These are phyloP conservation scores for Lepidocyrtinus sp. DNA, from an alignment of 2,888 invertebrate genomes.

Conservation along the genomic window DNA sequence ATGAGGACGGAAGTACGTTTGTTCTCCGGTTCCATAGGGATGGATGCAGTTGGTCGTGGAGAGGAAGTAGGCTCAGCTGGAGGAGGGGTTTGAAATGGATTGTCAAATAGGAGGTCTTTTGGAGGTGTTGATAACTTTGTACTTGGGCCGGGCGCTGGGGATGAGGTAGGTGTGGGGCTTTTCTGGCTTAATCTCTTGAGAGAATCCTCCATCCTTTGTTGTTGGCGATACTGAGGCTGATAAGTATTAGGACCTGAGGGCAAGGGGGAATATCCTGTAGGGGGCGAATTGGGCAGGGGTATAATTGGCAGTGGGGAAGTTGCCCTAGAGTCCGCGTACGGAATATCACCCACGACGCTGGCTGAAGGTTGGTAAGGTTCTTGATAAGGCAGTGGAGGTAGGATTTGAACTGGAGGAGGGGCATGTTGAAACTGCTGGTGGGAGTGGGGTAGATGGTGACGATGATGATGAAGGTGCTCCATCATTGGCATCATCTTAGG, in stretches of 20 bases:
- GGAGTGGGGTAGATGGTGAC: background rate
- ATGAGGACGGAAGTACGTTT: slow-evolving; percentile 59
- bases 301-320: slow-evolving; percentile 65
- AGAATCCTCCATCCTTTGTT: slow-evolving; percentile 6
- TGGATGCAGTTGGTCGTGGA: slow-evolving; percentile 20
- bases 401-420: slow-evolving; percentile 50
- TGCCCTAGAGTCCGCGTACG: slow-evolving; percentile 66
- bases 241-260: too few species aligned
- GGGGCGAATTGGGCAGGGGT: too few species aligned
- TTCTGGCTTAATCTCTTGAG: background rate
- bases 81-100: too few species aligned
- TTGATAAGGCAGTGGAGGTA: slow-evolving; percentile 63
- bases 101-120: too few species aligned
- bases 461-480: background rate
- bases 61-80: too few species aligned
- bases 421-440: slow-evolving; percentile 37
- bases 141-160: slow-evolving; percentile 4
- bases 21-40: background rate
- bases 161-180: slow-evolving; percentile 10
- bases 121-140: slow-evolving; percentile 28
- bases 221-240: too few species aligned
- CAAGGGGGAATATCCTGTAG: slow-evolving; percentile 43
- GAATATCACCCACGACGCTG: slow-evolving; percentile 61
- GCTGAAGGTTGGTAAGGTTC: slow-evolving; percentile 63
- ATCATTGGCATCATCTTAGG: slow-evolving; percentile 34